Conservation (phyloP, 1,140 invertebrate genomes). For the Parasteatoda tepidariorum region DNA sequence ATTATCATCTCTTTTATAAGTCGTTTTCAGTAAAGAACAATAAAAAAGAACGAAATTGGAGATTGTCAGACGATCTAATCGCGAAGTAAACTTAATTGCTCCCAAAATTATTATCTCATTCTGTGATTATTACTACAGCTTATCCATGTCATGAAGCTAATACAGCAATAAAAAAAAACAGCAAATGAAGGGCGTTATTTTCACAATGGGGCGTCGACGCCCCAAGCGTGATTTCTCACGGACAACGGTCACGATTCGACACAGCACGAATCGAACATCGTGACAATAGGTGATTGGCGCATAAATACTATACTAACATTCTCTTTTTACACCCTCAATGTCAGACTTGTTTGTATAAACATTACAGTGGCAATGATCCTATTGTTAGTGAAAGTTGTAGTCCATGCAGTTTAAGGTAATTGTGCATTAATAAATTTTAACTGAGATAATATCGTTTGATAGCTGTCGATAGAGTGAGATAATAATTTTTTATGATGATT, state of each 20-base stretch:
- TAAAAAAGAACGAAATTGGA: neutral
- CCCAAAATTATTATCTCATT: neutral
- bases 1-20: neutral
- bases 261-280: neutral
- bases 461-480: neutral
- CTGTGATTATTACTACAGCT: neutral
- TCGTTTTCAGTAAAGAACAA: neutral
- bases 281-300: neutral
- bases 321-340: neutral
- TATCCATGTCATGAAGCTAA: neutral
- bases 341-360: neutral
- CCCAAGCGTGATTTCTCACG: neutral
- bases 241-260: neutral
- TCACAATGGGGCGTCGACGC: neutral
- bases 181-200: neutral
- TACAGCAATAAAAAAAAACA: neutral
- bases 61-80: neutral
- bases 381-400: neutral
- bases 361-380: neutral
- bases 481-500: neutral
- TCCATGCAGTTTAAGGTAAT: neutral
- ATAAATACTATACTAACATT: neutral
- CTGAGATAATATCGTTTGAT: neutral
- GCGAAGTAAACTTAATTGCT: neutral
- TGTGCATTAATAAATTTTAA: neutral